Conservation (phyloP, 2,888 invertebrate genomes). For the Tanaodytes sp. region DNA sequence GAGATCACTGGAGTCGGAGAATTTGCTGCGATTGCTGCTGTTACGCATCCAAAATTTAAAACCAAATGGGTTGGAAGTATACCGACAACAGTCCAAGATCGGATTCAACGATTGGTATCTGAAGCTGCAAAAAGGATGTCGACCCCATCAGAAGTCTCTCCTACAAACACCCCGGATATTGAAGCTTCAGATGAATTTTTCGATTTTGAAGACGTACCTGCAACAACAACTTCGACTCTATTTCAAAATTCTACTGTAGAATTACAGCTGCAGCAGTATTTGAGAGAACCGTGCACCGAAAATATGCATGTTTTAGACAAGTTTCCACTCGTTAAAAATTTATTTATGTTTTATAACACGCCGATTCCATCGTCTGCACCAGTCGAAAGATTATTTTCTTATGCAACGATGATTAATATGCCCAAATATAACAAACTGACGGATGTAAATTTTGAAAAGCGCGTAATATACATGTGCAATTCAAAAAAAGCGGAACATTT, state of each 20-base stretch:
- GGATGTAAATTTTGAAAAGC: slow-evolving; percentile 16
- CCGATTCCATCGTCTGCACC: slow-evolving; percentile 31
- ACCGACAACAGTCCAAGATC: background rate
- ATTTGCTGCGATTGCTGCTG: slow-evolving; percentile 15
- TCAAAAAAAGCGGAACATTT: too few relatives aligned
- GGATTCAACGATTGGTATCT: background rate
- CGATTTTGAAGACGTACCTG: too few relatives aligned
- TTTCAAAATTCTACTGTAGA: too few relatives aligned
- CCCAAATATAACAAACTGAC: slow-evolving; percentile 29
- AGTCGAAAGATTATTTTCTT: slow-evolving; percentile 26
- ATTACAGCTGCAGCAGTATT: too few relatives aligned
- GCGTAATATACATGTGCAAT: too few relatives aligned
- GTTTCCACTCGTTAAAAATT: background rate
- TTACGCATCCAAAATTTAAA: slow-evolving; percentile 10
- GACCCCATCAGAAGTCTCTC: too few relatives aligned
- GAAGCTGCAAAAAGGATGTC: background rate
- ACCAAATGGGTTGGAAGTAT: background rate
- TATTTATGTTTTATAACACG: slow-evolving; percentile 26
- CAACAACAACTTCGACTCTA: too few relatives aligned
- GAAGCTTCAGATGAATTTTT: too few relatives aligned
- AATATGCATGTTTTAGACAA: too few relatives aligned
- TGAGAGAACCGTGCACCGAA: too few relatives aligned
- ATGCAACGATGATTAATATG: slow-evolving; percentile 29
- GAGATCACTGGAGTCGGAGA: background rate
- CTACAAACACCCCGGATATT: too few relatives aligned